Percentiles rank a stretch among this genome's conserved stretches.
phyloP scores from a whole-genome alignment of 2,888 invertebrate species.

The Epiperipatus broadwayi region DNA sequence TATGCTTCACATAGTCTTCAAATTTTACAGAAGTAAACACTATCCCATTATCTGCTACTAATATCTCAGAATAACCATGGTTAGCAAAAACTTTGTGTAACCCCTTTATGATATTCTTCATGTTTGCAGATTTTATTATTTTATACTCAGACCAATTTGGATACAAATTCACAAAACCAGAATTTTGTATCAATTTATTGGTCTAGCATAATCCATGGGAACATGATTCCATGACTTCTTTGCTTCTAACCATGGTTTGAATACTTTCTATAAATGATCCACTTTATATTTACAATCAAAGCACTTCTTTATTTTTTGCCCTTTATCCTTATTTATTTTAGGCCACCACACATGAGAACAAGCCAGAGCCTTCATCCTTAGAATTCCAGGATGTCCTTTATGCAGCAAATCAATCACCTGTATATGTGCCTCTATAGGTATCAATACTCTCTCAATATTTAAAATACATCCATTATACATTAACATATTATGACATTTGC shows the following conservation, averaged over 20 bases:
- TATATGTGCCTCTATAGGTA: not conserved
- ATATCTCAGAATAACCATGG: constrained; percentile 19
- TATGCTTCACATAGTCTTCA: no score
- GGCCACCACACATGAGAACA: constrained; percentile 22
- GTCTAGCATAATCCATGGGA: constrained; percentile 25
- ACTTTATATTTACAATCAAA: constrained; percentile 14
- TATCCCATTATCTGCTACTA: constrained; percentile 23
- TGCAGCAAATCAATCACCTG: not conserved
- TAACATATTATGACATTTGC: no score
- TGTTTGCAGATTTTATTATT: constrained; percentile 14
- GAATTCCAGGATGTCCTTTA: constrained; percentile 1
- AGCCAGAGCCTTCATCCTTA: constrained; percentile 16
- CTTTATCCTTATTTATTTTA: constrained; percentile 17
- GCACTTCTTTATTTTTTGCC: constrained; percentile 17
- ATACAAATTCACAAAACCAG: constrained; percentile 22
- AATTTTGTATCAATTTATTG: constrained; percentile 20
- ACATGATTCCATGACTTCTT: constrained; percentile 20
- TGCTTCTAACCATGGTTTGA: constrained; percentile 10
- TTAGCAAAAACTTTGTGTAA: constrained; percentile 17
- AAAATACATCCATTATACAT: no score
- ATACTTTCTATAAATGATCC: not conserved
- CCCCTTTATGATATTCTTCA: constrained; percentile 16
- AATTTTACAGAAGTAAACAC: constrained; percentile 20
- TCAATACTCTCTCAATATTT: no score
- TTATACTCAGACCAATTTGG: constrained; percentile 22